Percentiles rank a stretch among this genome's conserved stretches.
These are phyloP conservation scores for Ammodytes dubius DNA, from an alignment of 2,113 vertebrate species.

Conservation along the genomic window DNA sequence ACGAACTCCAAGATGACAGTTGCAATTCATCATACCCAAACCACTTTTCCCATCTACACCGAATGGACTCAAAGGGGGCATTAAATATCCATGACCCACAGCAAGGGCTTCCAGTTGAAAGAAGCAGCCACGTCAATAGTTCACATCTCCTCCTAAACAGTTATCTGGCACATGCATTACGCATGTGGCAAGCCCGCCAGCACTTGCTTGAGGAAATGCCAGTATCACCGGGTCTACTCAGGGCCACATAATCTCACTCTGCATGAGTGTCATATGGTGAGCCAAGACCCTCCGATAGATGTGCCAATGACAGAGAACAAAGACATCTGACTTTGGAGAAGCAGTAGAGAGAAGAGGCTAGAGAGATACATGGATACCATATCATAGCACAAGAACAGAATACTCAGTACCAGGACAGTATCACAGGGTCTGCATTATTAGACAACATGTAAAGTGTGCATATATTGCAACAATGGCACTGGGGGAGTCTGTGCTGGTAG, in stretches of 20 bases:
- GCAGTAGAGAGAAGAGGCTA: slow-evolving; percentile 21
- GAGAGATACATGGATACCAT: not conserved
- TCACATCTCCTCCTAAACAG: slow-evolving; percentile 26
- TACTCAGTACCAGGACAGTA: slow-evolving; percentile 20
- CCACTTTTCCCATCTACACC: not conserved
- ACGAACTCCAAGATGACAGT: not conserved
- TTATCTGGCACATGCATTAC: slow-evolving; percentile 23
- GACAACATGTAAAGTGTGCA: slow-evolving; percentile 4
- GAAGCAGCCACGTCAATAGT: slow-evolving; percentile 14
- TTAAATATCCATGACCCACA: slow-evolving; percentile 16
- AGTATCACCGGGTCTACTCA: slow-evolving; percentile 39
- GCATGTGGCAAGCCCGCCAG: slow-evolving; percentile 12
- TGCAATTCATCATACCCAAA: not conserved
- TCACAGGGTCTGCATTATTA: slow-evolving; percentile 16
- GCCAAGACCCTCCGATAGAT: slow-evolving; percentile 27
- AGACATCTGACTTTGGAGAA: slow-evolving; percentile 17
- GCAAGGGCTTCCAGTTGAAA: slow-evolving; percentile 7
- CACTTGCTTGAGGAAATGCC: slow-evolving; percentile 35
- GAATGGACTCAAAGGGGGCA: slow-evolving; percentile 17
- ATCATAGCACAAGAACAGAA: slow-evolving; percentile 25
- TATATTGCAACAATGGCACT: not conserved
- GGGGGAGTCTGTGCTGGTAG: not conserved
- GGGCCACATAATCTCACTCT: slow-evolving; percentile 32
- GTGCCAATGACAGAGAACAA: slow-evolving; percentile 30
- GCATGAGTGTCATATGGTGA: slow-evolving; percentile 20